These are phyloP conservation scores for Heliconius hewitsoni DNA, from an alignment of 1,140 invertebrate species.

Conservation along the genomic window DNA sequence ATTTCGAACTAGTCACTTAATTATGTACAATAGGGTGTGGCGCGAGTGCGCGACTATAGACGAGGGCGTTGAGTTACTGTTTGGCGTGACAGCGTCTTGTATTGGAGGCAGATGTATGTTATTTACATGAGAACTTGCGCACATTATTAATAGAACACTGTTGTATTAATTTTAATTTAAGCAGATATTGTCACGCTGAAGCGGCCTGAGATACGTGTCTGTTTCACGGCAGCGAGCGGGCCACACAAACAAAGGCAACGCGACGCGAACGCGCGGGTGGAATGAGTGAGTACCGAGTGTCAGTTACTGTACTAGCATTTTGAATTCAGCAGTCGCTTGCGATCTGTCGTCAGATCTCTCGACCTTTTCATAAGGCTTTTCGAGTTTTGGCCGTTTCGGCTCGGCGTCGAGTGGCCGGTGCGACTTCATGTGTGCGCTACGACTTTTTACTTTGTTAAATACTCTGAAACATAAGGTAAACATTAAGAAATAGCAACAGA, in stretches of 20 bases:
- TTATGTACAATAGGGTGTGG: constrained; percentile 35
- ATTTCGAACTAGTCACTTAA: constrained; percentile 23
- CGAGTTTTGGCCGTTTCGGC: constrained; percentile 79
- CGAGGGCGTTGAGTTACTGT: constrained; percentile 4
- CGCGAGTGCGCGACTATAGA: constrained; percentile 34
- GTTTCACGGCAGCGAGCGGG: neutral
- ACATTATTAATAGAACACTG: neutral
- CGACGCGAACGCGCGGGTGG: constrained; percentile 46
- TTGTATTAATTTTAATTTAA: neutral
- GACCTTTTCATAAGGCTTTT: constrained; percentile 82
- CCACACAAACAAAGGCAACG: neutral
- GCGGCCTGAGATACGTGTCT: neutral
- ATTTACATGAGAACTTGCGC: neutral
- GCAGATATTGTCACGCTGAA: neutral
- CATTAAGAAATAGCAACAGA: constrained; percentile 70
- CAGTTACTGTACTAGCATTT: constrained; percentile 63
- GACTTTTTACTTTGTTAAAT: constrained; percentile 98
- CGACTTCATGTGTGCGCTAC: constrained; percentile 99
- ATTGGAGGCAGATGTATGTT: neutral
- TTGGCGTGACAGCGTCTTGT: neutral
- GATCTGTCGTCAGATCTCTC: constrained; percentile 74
- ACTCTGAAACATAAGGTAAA: constrained; percentile 88
- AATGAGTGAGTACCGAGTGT: constrained; percentile 54
- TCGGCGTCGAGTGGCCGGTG: constrained; percentile 91
- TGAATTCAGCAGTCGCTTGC: constrained; percentile 71